phyloP scores from a whole-genome alignment of 2,888 invertebrate species.

The Drosophila paracracens region DNA sequence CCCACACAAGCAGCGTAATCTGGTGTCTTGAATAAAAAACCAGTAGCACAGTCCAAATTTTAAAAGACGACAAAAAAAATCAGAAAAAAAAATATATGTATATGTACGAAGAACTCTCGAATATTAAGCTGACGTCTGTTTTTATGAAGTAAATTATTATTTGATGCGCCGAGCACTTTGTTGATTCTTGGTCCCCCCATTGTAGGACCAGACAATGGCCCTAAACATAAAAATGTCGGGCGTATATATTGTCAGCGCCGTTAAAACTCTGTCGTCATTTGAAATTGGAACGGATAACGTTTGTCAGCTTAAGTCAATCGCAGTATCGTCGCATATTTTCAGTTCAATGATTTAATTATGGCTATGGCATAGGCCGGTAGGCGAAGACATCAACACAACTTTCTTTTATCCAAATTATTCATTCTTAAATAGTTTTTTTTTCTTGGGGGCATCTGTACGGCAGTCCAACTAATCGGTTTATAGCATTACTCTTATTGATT shows the following conservation, averaged over 20 bases:
- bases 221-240: conserved; percentile 51
- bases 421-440: conserved; percentile 55
- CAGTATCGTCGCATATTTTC: conserved; percentile 61
- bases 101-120: conserved; percentile 41
- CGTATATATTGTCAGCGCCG: conserved; percentile 70
- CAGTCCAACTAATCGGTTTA: conserved; percentile 72
- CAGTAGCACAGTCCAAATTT: conserved; percentile 57
- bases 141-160: conserved; percentile 77
- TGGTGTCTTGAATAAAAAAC: conserved; percentile 65
- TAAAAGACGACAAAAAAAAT: conserved; percentile 17
- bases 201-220: conserved; percentile 58
- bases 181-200: conserved; percentile 54
- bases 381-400: conserved; percentile 55
- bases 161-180: conserved; percentile 71
- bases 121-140: conserved; percentile 76
- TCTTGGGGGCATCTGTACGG: conserved; percentile 1
- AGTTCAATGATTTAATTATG: conserved; percentile 74
- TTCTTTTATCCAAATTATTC: conserved; percentile 73
- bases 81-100: conserved; percentile 18
- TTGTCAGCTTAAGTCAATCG: conserved; percentile 72
- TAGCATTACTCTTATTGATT: conserved; percentile 60
- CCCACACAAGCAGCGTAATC: conserved; percentile 71
- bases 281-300: conserved; percentile 81
- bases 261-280: conserved; percentile 77
- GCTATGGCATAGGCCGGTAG: conserved; percentile 9